phyloP scores from a whole-genome alignment of 2,888 invertebrate species.

The Cantharis flavilabris region DNA sequence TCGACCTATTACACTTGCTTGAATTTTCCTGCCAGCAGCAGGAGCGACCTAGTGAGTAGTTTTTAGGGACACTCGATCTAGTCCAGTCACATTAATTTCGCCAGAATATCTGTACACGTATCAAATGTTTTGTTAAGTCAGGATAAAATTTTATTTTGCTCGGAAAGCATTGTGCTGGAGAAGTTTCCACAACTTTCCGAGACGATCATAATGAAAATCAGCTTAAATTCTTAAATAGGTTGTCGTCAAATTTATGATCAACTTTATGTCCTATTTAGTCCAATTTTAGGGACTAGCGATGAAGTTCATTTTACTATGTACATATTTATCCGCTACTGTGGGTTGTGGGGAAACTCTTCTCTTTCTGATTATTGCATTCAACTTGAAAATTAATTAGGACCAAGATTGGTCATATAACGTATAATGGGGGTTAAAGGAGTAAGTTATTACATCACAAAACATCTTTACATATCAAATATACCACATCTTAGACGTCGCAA shows the following conservation, averaged over 20 bases:
- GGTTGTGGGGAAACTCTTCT: neutral
- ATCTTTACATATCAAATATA: neutral
- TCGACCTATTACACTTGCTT: slow-evolving; percentile 29
- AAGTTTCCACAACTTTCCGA: neutral
- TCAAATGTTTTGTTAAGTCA: neutral
- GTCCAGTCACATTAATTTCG: slow-evolving; percentile 17
- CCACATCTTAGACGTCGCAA: neutral
- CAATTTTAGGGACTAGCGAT: neutral
- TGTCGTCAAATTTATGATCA: neutral
- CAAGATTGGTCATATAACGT: neutral
- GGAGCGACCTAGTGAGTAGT: slow-evolving; percentile 20
- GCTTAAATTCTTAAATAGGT: neutral
- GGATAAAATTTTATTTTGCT: neutral
- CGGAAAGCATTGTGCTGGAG: neutral
- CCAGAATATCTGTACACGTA: neutral
- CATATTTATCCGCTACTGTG: neutral
- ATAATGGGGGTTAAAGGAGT: neutral
- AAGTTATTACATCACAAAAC: neutral
- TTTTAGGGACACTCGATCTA: slow-evolving; percentile 13
- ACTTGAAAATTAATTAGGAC: neutral
- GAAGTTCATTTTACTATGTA: neutral
- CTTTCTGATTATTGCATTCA: neutral
- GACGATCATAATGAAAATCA: neutral
- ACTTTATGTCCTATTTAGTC: neutral
- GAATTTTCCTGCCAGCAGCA: slow-evolving; percentile 23